Conservation (phyloP, 92 coral and sea anemone species). For the Palythoa grandiflora region DNA sequence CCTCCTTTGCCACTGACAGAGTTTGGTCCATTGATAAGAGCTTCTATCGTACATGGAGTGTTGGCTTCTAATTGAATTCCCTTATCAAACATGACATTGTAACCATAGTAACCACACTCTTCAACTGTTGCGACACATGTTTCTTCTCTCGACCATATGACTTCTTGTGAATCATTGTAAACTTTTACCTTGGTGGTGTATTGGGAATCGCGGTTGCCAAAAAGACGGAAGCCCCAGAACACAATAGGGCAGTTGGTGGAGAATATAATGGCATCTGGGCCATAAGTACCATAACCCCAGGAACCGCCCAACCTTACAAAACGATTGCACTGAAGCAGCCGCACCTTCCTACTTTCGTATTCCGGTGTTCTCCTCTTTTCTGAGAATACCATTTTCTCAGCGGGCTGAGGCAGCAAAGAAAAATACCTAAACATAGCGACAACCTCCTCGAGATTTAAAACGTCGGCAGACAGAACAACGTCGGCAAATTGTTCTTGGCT, state of each 20-base stretch:
- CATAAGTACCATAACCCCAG: constrained; percentile 44
- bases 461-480: constrained; percentile 11
- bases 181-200: constrained; percentile 37
- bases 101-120: constrained; percentile 49
- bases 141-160: constrained; percentile 43
- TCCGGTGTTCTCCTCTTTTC: constrained; percentile 27
- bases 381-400: constrained; percentile 23
- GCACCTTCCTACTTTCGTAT: constrained; percentile 25
- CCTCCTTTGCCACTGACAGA: constrained; percentile 49
- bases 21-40: constrained; percentile 30
- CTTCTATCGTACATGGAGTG: constrained; percentile 43
- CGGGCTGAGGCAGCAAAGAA: constrained; percentile 6
- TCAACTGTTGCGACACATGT: constrained; percentile 40
- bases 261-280: constrained; percentile 44
- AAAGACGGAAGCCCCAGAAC: constrained; percentile 47
- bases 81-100: constrained; percentile 42
- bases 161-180: constrained; percentile 43
- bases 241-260: constrained; percentile 37
- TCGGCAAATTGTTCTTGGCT: constrained; percentile 41
- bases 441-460: constrained; percentile 36
- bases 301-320: constrained; percentile 42
- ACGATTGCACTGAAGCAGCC: constrained; percentile 41
- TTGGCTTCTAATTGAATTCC: constrained; percentile 45
- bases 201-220: constrained; percentile 33
- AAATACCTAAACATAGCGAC: constrained; percentile 41